Evolutionary conservation across 53 echinoderm and acorn worm genomes (phyloP).

Genomic region (Patiria pectinifera): DNA sequence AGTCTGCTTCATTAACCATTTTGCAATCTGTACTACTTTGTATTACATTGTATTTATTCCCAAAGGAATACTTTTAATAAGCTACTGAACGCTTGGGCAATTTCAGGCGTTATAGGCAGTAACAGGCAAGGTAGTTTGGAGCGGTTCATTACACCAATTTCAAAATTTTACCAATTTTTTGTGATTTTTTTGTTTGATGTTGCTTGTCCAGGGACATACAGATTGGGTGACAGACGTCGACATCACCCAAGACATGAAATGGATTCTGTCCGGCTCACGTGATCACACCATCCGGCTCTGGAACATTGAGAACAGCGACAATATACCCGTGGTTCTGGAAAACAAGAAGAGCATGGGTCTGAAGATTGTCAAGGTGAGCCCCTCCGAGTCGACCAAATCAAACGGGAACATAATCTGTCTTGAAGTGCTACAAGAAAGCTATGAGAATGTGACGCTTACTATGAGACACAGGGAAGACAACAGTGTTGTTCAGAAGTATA

Average conservation of each 20-base stretch:
- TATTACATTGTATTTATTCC: too few species aligned
- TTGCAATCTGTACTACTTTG: too few species aligned
- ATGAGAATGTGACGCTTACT: too few species aligned
- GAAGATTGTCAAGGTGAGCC: constrained; percentile 88
- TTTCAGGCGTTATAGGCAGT: too few species aligned
- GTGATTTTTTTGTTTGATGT: neutral
- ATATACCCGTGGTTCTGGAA: constrained; percentile 92
- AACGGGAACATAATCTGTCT: neutral
- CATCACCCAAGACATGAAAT: constrained; percentile 85
- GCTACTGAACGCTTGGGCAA: too few species aligned
- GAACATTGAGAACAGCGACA: constrained; percentile 96
- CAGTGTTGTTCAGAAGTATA: too few species aligned
- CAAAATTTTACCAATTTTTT: neutral
- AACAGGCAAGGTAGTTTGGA: too few species aligned
- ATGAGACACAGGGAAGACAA: too few species aligned
- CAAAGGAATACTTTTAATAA: too few species aligned
- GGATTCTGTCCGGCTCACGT: constrained; percentile 88
- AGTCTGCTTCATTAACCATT: too few species aligned
- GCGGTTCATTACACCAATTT: neutral
- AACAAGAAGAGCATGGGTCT: constrained; percentile 98
- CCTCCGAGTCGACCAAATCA: neutral
- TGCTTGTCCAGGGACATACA: constrained; percentile 78
- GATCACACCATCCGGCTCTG: constrained; percentile 92
- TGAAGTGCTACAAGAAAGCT: too few species aligned
- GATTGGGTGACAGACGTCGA: constrained; percentile 98